Evolutionary conservation across 2,113 vertebrate species (phyloP), one percentile per base, ranked within the genome.

Genomic region (Puma concolor): DNA sequence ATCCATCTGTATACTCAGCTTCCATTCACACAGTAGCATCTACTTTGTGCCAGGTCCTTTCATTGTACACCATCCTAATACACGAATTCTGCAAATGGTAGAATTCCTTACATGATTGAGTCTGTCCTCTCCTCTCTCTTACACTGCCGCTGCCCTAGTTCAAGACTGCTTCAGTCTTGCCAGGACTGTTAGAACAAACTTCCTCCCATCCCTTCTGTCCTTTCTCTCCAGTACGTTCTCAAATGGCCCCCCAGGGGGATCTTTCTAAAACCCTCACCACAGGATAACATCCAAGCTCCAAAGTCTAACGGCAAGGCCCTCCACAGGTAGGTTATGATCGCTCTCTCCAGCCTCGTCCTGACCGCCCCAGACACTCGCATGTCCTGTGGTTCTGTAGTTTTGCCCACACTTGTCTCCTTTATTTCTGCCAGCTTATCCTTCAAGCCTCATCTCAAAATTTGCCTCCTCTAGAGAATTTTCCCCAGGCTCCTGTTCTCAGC

Each of bases 371-470:
- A 60, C 13, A 72, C 29, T 72, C 54, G 0, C 19, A 4, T 10
- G 21, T 14, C 41, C 44, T 57, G 0, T 5, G 48, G 2, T n/a
- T 72, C 81, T 38, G 57, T 14, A 57, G 38, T 54, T 79, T 74
- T 71, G 44, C 31, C 41, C 41, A 36, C 16, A 21, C 4, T n/a
- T 6, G 8, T 50, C 25, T 13, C 14, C 54, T 7, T 33, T 13
- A n/a, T 31, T 85, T 89, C 36, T 54, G 9, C 64, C 38, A 5
- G 7, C 7, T 88, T 84, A 60, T 41, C 31, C 64, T 79, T 95
- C 92, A 72, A 86, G 54, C 33, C 38, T 41, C 80, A 84, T 48
- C 19, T 94, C 88, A 92, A 93, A 90, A 79, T 52, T 57, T 38
- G 33, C 52, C 52, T 82, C 74, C 23, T 48, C 82, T 89, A n/a